Base-by-base conservation (phyloP, 1,140 invertebrate species). In the Pseudomyrmex pallidus region DNA sequence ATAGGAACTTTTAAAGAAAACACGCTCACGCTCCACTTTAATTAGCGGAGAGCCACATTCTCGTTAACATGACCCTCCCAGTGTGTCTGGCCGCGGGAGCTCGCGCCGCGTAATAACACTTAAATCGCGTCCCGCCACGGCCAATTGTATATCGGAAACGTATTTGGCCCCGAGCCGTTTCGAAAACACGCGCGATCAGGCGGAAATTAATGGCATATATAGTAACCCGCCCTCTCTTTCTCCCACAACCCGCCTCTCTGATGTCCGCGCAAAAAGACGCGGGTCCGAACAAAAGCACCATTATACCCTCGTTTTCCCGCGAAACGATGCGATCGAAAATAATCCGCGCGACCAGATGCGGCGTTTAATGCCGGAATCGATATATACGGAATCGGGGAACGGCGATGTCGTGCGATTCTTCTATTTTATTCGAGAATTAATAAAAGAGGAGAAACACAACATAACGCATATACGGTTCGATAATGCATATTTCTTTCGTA, bases 141-240 rank as follows among this genome's bases (percentile, higher is more conserved):
- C 52, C 83, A n/a, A 72, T 76, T 52, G 54, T 67, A 46, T 66
- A 67, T 73, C 10, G 67, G 59, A 83, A 76, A 68, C 17, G 59
- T 70, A 85, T 70, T 83, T 76, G 62, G 62, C 70, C 63, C 13
- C 48, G 13, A 66, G 25, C n/a, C 44, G 17, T 68, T 85, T 68
- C n/a, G 46, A 82, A 72, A 82, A 74, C 12, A 72, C 66, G 35
- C 4, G n/a, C 13, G n/a, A 57, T 74, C 22, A 13, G 12, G 1
- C 17, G 25, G 25, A 59, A 83, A 76, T 83, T 66, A 73, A 86
- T 76, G 20, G 48, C 62, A 35, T 54, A 35, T 54, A 22, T 48
- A 22, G n/a, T 7, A 35, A 35, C 35, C 46, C 22, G 15, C 54
- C 22, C 0, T 10, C 8, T 13, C 8, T 35, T 35, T 35, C 35